Evolutionary conservation across 2,888 invertebrate genomes (phyloP).

Genomic region (Myopa tessellatipennis): DNA sequence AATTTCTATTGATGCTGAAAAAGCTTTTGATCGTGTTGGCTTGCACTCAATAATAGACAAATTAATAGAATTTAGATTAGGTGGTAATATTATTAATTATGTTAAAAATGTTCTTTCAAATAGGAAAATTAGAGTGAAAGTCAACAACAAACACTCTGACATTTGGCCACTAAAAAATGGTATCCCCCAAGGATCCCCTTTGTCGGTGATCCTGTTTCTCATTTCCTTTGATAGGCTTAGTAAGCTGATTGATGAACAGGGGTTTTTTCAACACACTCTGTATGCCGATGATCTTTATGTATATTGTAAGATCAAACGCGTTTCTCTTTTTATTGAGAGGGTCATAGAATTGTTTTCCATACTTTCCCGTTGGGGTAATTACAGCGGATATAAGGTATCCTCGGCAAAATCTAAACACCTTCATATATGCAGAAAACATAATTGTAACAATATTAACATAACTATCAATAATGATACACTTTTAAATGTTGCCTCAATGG

Average conservation of each 20-base stretch:
- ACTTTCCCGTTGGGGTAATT: neutral
- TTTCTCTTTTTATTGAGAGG: neutral
- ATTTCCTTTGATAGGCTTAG: conserved; percentile 19
- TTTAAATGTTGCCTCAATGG: neutral
- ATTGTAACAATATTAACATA: neutral
- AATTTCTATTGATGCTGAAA: neutral
- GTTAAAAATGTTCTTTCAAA: neutral
- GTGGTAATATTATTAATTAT: neutral
- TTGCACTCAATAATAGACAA: too few relatives aligned
- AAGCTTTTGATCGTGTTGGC: too few relatives aligned
- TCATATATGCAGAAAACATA: neutral
- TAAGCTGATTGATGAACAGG: neutral
- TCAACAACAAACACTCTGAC: neutral
- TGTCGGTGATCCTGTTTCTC: conserved; percentile 17
- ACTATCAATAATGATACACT: neutral
- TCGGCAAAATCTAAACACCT: neutral
- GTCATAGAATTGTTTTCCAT: neutral
- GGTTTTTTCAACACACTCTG: conserved; percentile 5
- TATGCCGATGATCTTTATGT: conserved; percentile 23
- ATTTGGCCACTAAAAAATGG: neutral
- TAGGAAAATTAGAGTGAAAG: neutral
- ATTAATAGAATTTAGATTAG: too few relatives aligned
- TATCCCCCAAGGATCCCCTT: conserved; percentile 7
- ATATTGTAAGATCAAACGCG: neutral
- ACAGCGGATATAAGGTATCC: neutral